Conservation (phyloP, 2,797 vertebrate genomes). For the Anableps anableps region DNA sequence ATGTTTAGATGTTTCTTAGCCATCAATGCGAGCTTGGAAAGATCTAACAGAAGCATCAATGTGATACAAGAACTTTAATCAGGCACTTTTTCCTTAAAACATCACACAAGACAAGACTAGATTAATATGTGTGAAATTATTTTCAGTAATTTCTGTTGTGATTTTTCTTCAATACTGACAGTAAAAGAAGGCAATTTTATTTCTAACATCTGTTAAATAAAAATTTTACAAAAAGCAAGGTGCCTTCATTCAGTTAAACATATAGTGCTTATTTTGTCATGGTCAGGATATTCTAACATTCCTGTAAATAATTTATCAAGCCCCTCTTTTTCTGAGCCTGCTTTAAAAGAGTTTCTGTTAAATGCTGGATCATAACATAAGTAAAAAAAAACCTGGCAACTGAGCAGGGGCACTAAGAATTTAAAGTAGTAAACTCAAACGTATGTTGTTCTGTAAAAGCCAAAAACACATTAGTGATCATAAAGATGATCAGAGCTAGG, state of each 20-base stretch:
- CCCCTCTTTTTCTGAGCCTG: slow-evolving; percentile 31
- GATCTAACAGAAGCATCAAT: slow-evolving; percentile 27
- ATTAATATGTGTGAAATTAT: slow-evolving; percentile 48
- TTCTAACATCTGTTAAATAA: slow-evolving; percentile 45
- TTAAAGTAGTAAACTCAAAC: slow-evolving; percentile 41
- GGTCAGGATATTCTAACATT: slow-evolving; percentile 38
- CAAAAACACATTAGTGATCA: slow-evolving; percentile 40
- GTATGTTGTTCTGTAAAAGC: slow-evolving; percentile 38
- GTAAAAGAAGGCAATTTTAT: slow-evolving; percentile 42
- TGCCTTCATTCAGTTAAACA: slow-evolving; percentile 56
- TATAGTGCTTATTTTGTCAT: slow-evolving; percentile 62
- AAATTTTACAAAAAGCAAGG: slow-evolving; percentile 51
- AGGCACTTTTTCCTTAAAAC: slow-evolving; percentile 80
- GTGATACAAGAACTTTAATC: slow-evolving; percentile 80
- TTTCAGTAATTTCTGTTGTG: slow-evolving; percentile 40
- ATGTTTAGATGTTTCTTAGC: background rate
- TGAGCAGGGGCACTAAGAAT: slow-evolving; percentile 30
- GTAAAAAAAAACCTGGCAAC: slow-evolving; percentile 35
- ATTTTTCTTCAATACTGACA: slow-evolving; percentile 33
- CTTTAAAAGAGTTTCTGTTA: slow-evolving; percentile 54
- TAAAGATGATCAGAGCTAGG: slow-evolving; percentile 40
- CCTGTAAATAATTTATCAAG: slow-evolving; percentile 22
- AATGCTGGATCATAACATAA: slow-evolving; percentile 44
- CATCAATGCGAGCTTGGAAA: slow-evolving; percentile 9
- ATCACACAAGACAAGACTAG: slow-evolving; percentile 50